Percentiles rank a stretch among this genome's conserved stretches.
Conservation (phyloP, 2,888 invertebrate genomes). For the Nymphalis c-album region DNA sequence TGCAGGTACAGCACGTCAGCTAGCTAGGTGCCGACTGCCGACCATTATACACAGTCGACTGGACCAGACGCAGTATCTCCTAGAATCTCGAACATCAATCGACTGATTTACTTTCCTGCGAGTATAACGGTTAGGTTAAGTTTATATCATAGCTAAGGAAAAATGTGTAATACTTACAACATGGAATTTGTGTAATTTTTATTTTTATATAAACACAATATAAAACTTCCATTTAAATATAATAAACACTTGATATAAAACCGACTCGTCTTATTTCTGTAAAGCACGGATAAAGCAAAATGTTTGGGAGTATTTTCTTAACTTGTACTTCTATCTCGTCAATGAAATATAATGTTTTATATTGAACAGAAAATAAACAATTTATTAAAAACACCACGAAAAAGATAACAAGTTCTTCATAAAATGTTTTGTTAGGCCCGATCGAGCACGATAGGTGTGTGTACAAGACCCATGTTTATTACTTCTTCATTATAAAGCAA, state of each 20-base stretch:
- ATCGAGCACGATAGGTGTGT: no score
- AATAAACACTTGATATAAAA: slow-evolving; percentile 11
- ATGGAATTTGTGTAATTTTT: slow-evolving; percentile 17
- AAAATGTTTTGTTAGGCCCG: no score
- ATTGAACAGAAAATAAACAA: no score
- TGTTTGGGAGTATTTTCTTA: background rate
- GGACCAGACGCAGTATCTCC: background rate
- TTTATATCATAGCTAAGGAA: background rate
- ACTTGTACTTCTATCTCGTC: background rate
- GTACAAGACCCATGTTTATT: no score
- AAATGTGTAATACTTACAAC: background rate
- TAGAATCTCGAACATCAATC: slow-evolving; percentile 3
- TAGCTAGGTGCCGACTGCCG: no score
- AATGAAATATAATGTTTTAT: no score
- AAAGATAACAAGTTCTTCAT: no score
- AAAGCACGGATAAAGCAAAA: no score
- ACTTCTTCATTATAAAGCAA: no score
- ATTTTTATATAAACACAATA: slow-evolving; percentile 22
- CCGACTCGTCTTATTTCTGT: background rate
- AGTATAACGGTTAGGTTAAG: slow-evolving; percentile 15
- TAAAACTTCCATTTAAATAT: slow-evolving; percentile 15
- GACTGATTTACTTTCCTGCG: slow-evolving; percentile 5
- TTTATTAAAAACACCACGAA: no score
- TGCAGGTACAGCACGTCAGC: no score
- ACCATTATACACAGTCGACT: no score